Base-by-base conservation (phyloP, 2,113 vertebrate species). In the Rattus rattus region DNA sequence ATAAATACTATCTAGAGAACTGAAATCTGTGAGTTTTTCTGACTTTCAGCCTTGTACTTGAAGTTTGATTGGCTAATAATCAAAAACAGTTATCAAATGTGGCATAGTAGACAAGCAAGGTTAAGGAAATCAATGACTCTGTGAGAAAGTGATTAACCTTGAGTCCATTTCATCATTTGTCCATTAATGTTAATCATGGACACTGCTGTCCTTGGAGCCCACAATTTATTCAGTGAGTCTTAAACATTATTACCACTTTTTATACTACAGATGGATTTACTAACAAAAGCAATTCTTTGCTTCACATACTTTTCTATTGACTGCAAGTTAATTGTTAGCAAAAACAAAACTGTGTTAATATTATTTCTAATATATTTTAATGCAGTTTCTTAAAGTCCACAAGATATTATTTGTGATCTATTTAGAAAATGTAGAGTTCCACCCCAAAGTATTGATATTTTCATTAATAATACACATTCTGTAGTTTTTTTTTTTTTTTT, bases 41-140 rank as follows among this genome's bases (percentile, higher is more conserved):
- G 52, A 4, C 1, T 70, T 6, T 76, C 19, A 59, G 39, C 0
- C 5, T 24, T 93, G 9, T 70, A 8, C 9, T 92, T 92, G 17
- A 79, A 85, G 76, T 93, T 77, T 96, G 63, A 75, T 73, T 93
- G 75, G 30, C n/a, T 93, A 83, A 14, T 92, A 69, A 83, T 56
- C 47, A 86, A 56, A 76, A 90, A 47, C 61, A 1, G 7, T 84
- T 92, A 73, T 84, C 4, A 88, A n/a, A 28, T 73, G 24, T 91
- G 56, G 52, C 43, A 80, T 39, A 88, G 9, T 47, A 80, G 52
- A 85, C 17, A 81, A 70, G 24, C 2, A 19, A 59, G 11, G 17
- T 76, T 80, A 90, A 75, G 69, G 5, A 92, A 96, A 95, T 94
- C 65, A 88, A 72, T 96, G 76, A 30, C 8, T 28, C 30, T 47